phyloP scores from a whole-genome alignment of 2,113 vertebrate genomes.

The Piaya cayana region DNA sequence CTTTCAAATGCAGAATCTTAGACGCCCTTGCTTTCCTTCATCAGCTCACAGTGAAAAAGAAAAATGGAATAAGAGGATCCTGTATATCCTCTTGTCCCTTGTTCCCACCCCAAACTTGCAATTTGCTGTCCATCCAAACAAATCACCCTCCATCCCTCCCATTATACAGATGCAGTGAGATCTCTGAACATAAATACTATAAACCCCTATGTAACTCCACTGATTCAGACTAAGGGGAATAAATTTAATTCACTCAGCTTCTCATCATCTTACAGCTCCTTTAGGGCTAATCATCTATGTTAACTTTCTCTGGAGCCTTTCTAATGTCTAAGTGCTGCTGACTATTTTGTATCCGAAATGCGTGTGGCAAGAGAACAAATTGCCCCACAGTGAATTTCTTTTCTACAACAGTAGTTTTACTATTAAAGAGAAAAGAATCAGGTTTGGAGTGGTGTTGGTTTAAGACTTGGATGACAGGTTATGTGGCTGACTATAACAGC shows the following conservation, averaged over 20 bases:
- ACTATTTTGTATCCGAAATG: constrained; percentile 39
- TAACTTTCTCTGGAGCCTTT: constrained; percentile 67
- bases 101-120: not conserved
- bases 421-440: constrained; percentile 9
- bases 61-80: constrained; percentile 17
- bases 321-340: constrained; percentile 31
- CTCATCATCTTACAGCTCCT: constrained; percentile 67
- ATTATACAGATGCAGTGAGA: not conserved
- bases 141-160: not conserved
- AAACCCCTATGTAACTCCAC: constrained; percentile 52
- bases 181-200: constrained; percentile 48
- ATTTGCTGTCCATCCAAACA: not conserved
- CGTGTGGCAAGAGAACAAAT: constrained; percentile 44
- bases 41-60: constrained; percentile 16
- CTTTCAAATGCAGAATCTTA: constrained; percentile 66
- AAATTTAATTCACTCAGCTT: constrained; percentile 67
- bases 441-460: not conserved
- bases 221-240: constrained; percentile 28
- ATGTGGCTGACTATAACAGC: not conserved
- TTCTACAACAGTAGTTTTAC: constrained; percentile 55
- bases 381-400: constrained; percentile 45
- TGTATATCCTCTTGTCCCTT: not conserved
- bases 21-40: constrained; percentile 63
- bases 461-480: not conserved
- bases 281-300: constrained; percentile 64